A percentile compares a stretch with the other conserved stretches of the same genome.
Conservation (phyloP, 2,797 vertebrate genomes). For the Chanos chanos region DNA sequence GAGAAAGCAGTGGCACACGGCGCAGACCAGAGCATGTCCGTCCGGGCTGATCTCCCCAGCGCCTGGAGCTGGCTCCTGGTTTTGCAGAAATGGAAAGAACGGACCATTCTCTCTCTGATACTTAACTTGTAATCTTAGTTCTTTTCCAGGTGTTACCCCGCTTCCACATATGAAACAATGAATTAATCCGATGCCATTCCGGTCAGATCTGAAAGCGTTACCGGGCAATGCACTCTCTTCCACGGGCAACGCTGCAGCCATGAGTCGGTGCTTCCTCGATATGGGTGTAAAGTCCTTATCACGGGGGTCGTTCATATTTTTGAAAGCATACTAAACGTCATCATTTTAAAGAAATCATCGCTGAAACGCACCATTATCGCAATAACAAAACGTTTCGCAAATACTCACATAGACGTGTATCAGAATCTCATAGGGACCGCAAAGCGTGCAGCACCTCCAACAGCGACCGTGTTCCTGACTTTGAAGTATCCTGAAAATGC, state of each 20-base stretch:
- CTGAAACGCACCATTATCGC: constrained; percentile 24
- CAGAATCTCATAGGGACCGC: constrained; percentile 58
- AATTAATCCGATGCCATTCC: constrained; percentile 70
- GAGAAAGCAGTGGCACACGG: constrained; percentile 92
- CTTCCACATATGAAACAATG: constrained; percentile 92
- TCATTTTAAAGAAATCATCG: constrained; percentile 41
- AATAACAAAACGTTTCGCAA: constrained; percentile 13
- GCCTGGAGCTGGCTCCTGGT: constrained; percentile 91
- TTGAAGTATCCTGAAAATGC: constrained; percentile 22
- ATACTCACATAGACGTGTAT: constrained; percentile 54
- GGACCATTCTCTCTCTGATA: constrained; percentile 71
- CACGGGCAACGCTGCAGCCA: constrained; percentile 74
- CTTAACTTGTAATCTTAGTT: constrained; percentile 79
- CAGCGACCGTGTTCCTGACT: constrained; percentile 44
- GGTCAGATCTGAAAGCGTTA: constrained; percentile 62
- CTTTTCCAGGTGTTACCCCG: constrained; percentile 84
- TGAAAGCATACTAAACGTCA: constrained; percentile 51
- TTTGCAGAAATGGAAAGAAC: constrained; percentile 92
- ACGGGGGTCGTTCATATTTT: constrained; percentile 72
- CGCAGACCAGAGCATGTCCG: constrained; percentile 86
- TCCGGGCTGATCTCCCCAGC: constrained; percentile 81
- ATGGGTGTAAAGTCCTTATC: constrained; percentile 69
- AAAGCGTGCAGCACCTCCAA: constrained; percentile 49
- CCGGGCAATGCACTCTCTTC: constrained; percentile 68
- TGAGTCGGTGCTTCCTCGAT: constrained; percentile 88